Conservation (phyloP, 2,113 vertebrate genomes). For the Cinclus mexicanus region DNA sequence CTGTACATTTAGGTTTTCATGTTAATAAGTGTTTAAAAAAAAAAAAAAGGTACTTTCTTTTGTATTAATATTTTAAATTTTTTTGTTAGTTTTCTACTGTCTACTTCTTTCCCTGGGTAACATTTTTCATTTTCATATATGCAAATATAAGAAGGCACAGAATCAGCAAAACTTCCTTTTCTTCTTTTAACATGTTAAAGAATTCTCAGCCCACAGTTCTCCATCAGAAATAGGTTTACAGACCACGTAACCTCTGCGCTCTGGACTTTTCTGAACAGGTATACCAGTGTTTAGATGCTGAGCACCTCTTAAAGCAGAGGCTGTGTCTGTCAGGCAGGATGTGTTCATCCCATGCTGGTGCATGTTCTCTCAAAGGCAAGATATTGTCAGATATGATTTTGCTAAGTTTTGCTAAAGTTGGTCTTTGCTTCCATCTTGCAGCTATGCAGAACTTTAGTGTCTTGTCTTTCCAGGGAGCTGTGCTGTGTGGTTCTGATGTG, state of each 20-base stretch:
- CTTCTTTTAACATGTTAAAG: background rate
- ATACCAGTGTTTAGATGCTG: background rate
- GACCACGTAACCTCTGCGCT: background rate
- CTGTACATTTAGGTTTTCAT: background rate
- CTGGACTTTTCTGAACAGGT: background rate
- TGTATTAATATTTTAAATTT: background rate
- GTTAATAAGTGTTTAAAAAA: background rate
- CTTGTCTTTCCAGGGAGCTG: background rate
- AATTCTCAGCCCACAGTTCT: background rate
- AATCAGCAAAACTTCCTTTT: background rate
- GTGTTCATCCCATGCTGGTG: background rate
- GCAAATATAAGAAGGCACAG: background rate
- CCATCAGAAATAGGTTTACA: background rate
- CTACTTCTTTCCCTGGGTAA: background rate
- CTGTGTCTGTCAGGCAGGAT: background rate
- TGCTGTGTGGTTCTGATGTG: background rate
- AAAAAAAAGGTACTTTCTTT: background rate
- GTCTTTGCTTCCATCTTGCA: background rate
- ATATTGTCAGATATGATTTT: background rate
- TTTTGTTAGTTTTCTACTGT: background rate
- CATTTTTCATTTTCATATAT: background rate
- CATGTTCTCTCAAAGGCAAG: background rate
- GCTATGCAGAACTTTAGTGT: background rate
- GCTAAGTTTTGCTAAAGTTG: background rate
- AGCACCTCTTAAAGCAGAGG: background rate